Evolutionary conservation across 2,113 vertebrate genomes (phyloP).

Genomic region (Crotalus horridus): DNA sequence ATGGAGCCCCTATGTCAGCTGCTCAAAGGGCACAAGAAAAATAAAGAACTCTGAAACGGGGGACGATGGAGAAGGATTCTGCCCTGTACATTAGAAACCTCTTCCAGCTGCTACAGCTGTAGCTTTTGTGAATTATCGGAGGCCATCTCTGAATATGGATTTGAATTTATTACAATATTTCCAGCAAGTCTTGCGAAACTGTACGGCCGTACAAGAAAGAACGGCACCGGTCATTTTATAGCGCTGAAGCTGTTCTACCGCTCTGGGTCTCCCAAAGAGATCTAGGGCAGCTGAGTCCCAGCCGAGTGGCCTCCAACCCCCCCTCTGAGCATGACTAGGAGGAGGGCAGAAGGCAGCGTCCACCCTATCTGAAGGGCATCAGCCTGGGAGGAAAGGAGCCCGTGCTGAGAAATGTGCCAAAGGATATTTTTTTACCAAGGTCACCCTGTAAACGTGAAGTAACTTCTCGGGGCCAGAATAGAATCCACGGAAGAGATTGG

Average conservation of each 20-base stretch:
- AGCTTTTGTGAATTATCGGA: not conserved
- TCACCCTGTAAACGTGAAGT: not conserved
- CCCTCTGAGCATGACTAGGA: not conserved
- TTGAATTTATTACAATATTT: constrained; percentile 59
- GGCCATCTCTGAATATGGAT: constrained; percentile 16
- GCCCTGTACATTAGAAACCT: not conserved
- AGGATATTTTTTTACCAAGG: constrained; percentile 24
- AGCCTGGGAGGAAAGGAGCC: not conserved
- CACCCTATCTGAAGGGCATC: not conserved
- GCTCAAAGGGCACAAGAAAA: not conserved
- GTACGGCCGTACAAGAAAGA: constrained; percentile 44
- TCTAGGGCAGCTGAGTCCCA: not conserved
- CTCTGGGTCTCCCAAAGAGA: constrained; percentile 19
- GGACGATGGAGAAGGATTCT: not conserved
- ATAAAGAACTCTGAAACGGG: not conserved
- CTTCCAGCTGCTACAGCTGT: not conserved
- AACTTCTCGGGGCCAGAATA: not conserved
- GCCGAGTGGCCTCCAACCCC: not conserved
- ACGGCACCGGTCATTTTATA: not conserved
- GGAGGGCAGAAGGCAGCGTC: not conserved
- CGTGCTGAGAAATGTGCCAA: constrained; percentile 44
- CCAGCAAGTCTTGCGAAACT: constrained; percentile 21
- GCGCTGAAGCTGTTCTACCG: not conserved
- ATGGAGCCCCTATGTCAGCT: not conserved
- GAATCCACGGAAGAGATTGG: constrained; percentile 7